phyloP scores from a whole-genome alignment of 2,888 invertebrate genomes.

The Sphaerophoria taeniata region DNA sequence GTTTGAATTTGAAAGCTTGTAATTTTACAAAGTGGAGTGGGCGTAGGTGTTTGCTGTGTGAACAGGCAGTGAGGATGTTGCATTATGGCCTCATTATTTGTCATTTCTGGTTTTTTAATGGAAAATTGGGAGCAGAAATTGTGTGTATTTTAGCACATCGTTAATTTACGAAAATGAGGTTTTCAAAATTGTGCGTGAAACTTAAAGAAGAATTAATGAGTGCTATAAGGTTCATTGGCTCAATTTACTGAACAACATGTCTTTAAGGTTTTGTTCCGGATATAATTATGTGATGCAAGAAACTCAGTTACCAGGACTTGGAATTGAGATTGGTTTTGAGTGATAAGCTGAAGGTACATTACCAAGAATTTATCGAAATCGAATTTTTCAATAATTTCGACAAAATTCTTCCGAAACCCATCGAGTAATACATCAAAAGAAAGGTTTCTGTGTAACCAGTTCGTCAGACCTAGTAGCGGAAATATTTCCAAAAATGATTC shows the following conservation, averaged over 20 bases:
- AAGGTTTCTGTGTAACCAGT: too few relatives aligned
- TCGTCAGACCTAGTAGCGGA: too few relatives aligned
- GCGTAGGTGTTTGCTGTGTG: too few relatives aligned
- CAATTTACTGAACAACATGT: constrained; percentile 51
- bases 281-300: constrained; percentile 9
- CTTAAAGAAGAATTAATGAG: background rate
- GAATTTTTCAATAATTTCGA: too few relatives aligned
- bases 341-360: too few relatives aligned
- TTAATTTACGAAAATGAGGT: constrained; percentile 52
- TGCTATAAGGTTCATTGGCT: background rate
- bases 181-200: constrained; percentile 29
- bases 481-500: too few relatives aligned
- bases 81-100: constrained; percentile 46
- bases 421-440: too few relatives aligned
- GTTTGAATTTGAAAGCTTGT: constrained; percentile 13
- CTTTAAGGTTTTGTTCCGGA: background rate
- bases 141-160: constrained; percentile 54
- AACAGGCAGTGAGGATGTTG: too few relatives aligned
- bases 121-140: constrained; percentile 45
- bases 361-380: too few relatives aligned
- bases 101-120: constrained; percentile 55
- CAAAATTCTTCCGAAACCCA: too few relatives aligned
- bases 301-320: too few relatives aligned
- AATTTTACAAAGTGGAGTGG: constrained; percentile 35
- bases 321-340: too few relatives aligned